phyloP scores from a whole-genome alignment of 2,797 vertebrate species.

The Eulemur coronatus region DNA sequence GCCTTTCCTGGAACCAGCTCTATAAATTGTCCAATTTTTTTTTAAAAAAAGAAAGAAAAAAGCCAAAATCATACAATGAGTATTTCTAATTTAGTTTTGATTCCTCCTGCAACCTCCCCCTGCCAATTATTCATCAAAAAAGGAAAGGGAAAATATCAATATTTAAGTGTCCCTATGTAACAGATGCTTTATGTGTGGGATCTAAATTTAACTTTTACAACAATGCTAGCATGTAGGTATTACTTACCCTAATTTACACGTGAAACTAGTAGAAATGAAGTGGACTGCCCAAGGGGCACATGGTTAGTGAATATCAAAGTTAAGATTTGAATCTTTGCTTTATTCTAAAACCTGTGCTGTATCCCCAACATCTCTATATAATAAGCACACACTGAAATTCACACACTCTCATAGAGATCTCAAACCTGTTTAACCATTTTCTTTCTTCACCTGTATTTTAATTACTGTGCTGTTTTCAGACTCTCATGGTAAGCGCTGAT shows the following conservation, averaged over 20 bases:
- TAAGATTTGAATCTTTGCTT: neutral
- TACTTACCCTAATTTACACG: neutral
- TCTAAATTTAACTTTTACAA: slow-evolving; percentile 16
- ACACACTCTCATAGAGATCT: neutral
- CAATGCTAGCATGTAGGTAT: neutral
- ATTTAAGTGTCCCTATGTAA: neutral
- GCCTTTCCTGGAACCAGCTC: neutral
- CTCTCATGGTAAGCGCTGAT: neutral
- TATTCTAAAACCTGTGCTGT: neutral
- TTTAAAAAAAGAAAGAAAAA: neutral
- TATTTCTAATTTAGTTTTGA: neutral
- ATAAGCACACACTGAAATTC: neutral
- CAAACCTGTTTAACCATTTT: neutral
- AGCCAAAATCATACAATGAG: neutral
- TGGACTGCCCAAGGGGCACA: neutral
- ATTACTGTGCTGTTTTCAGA: neutral
- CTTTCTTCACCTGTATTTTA: neutral
- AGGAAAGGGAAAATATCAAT: neutral
- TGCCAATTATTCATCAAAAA: neutral
- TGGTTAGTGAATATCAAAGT: neutral
- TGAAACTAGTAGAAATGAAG: neutral
- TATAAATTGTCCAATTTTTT: neutral
- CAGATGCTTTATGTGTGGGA: neutral
- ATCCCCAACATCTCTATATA: neutral
- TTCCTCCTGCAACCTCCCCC: neutral